Evolutionary conservation across 2,888 invertebrate species (phyloP).

Genomic region (Drosophila affinis): DNA sequence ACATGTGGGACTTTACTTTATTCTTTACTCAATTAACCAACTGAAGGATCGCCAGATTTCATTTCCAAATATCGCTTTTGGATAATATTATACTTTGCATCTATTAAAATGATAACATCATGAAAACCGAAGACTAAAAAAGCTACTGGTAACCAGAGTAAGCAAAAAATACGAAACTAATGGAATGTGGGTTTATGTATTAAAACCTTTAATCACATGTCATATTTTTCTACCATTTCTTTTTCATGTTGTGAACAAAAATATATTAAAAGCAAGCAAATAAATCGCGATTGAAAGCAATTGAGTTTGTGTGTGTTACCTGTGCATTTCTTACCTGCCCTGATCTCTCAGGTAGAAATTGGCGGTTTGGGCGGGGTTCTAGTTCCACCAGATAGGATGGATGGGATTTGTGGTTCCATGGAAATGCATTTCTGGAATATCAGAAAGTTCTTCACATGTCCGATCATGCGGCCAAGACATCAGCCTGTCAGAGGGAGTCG

Average conservation of each 20-base stretch:
- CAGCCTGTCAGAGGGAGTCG: not conserved
- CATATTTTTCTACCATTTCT: slow-evolving; percentile 78
- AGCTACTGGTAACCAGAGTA: slow-evolving; percentile 9
- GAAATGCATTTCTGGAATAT: not conserved
- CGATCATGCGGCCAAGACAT: slow-evolving; percentile 2
- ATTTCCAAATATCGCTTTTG: slow-evolving; percentile 21
- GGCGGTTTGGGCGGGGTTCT: slow-evolving; percentile 14
- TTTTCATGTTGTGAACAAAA: slow-evolving; percentile 77
- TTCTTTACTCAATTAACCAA: slow-evolving; percentile 41
- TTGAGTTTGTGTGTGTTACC: not conserved
- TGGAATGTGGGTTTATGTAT: slow-evolving; percentile 61
- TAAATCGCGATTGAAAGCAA: slow-evolving; percentile 43
- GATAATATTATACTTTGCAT: slow-evolving; percentile 33
- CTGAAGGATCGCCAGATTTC: slow-evolving; percentile 19
- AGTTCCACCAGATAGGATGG: not conserved
- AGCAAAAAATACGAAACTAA: slow-evolving; percentile 21
- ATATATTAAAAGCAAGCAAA: slow-evolving; percentile 39
- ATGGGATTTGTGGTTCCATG: slow-evolving; percentile 18
- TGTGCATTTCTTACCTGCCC: slow-evolving; percentile 8
- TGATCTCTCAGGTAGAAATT: slow-evolving; percentile 33
- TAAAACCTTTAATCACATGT: slow-evolving; percentile 56
- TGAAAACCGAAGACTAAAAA: slow-evolving; percentile 69
- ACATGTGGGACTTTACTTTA: not conserved
- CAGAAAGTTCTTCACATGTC: not conserved
- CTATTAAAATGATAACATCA: slow-evolving; percentile 43